A percentile compares a stretch with the other conserved stretches of the same genome.
Conservation (phyloP, 2,888 invertebrate genomes). For the Tuta absoluta region DNA sequence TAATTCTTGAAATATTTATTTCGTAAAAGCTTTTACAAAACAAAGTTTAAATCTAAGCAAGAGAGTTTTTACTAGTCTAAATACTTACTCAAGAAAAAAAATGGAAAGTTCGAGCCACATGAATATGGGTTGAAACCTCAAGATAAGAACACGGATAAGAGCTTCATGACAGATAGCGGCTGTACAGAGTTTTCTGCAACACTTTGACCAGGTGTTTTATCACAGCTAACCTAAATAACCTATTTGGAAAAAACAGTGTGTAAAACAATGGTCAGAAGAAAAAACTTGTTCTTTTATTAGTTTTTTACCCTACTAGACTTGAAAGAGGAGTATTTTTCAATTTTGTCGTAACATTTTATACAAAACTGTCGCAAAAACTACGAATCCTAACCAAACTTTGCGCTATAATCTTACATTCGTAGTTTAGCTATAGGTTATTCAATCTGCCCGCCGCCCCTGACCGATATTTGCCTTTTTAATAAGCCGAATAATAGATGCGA, state of each 20-base stretch:
- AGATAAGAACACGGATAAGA: constrained; percentile 8
- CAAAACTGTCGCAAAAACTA: no score
- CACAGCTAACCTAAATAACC: neutral
- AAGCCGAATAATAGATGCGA: no score
- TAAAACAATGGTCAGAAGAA: neutral
- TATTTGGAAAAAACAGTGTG: neutral
- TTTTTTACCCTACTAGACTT: neutral
- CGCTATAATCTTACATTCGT: no score
- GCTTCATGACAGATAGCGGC: neutral
- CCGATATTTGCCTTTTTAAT: no score
- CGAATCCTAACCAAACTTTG: no score
- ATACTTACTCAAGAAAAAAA: neutral
- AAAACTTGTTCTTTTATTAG: neutral
- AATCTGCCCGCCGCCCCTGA: no score
- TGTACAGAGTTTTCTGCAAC: constrained; percentile 6
- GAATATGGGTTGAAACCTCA: constrained; percentile 5
- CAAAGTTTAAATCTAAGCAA: neutral
- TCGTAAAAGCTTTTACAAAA: no score
- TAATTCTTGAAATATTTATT: no score
- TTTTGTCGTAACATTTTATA: no score
- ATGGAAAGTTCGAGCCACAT: neutral
- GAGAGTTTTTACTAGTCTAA: neutral
- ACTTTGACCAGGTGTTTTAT: neutral
- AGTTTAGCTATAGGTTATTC: no score
- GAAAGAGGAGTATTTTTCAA: no score